Conservation (phyloP, 2,797 vertebrate genomes). For the Notolabrus celidotus region DNA sequence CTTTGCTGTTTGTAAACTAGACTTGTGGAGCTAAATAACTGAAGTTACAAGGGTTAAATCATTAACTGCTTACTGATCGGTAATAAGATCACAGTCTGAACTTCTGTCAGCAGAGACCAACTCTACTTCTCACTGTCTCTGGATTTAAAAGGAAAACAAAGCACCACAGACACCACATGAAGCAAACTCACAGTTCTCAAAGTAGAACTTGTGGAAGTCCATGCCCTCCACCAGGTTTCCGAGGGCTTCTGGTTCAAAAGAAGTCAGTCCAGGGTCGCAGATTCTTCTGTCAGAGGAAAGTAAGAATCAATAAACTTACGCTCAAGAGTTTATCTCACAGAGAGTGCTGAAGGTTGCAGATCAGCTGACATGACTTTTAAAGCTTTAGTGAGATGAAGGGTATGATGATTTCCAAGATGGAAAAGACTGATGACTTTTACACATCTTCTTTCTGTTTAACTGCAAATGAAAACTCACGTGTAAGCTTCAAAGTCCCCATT, state of each 20-base stretch:
- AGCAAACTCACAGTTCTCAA: conserved; percentile 93
- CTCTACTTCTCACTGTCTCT: no score
- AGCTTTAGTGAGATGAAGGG: background rate
- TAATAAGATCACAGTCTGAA: no score
- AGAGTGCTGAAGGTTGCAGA: background rate
- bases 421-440: background rate
- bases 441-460: background rate
- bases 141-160: background rate
- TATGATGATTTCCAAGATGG: background rate
- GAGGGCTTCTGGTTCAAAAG: conserved; percentile 98
- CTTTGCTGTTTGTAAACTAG: background rate
- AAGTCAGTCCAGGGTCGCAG: conserved; percentile 98
- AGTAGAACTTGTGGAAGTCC: conserved; percentile 99
- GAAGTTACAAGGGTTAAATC: background rate
- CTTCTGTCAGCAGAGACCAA: no score
- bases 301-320: background rate
- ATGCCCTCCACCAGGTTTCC: conserved; percentile 99
- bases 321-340: background rate
- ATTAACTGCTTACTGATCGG: background rate
- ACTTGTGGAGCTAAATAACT: background rate
- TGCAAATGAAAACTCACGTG: conserved; percentile 88
- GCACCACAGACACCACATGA: background rate
- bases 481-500: conserved; percentile 99
- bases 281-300: conserved; percentile 89
- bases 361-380: background rate